Conservation (phyloP, 2,797 vertebrate species). For the Glyptemys insculpta region DNA sequence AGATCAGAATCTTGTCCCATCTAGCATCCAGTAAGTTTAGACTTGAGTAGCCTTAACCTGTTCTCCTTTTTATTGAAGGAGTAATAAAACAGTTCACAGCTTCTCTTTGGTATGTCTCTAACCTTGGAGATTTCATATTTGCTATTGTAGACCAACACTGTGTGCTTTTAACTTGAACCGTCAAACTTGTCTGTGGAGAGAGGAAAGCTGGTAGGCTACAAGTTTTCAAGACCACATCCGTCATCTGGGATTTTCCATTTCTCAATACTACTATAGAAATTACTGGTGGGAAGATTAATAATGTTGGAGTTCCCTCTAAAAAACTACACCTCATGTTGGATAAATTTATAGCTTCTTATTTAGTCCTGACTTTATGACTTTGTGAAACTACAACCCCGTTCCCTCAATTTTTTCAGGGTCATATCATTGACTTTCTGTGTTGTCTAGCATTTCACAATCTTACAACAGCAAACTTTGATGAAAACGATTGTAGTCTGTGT, state of each 20-base stretch:
- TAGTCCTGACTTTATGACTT: conserved; percentile 18
- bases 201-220: background rate
- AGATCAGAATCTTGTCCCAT: background rate
- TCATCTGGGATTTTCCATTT: background rate
- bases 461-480: background rate
- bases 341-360: conserved; percentile 50
- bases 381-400: conserved; percentile 48
- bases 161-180: conserved; percentile 19
- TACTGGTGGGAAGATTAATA: conserved; percentile 15
- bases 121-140: background rate
- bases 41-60: background rate
- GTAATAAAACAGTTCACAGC: conserved; percentile 18
- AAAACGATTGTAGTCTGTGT: accelerated
- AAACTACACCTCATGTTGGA: conserved; percentile 7
- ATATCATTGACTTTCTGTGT: background rate
- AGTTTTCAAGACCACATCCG: background rate
- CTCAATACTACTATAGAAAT: background rate
- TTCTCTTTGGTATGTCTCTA: background rate
- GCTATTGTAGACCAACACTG: background rate
- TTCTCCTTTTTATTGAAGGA: background rate
- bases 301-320: background rate
- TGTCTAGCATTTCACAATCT: background rate
- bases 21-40: background rate
- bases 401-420: conserved; percentile 13
- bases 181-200: background rate